phyloP scores from a whole-genome alignment of 2,888 invertebrate species.

The Eurytoma californica region DNA sequence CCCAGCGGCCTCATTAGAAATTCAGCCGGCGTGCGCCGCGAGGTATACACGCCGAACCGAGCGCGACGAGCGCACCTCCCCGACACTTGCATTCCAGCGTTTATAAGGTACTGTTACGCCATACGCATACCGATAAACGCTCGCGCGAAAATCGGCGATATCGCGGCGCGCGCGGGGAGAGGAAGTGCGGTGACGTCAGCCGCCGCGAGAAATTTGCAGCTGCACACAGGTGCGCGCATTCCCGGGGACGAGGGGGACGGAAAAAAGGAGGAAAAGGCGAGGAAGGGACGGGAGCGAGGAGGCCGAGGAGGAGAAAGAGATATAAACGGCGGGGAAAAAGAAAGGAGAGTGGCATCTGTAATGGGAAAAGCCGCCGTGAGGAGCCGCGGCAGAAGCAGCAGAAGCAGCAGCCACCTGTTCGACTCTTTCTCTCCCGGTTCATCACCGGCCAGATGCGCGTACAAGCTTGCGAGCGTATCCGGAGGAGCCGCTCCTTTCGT shows the following conservation, averaged over 20 bases:
- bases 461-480: not conserved
- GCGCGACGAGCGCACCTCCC: not conserved
- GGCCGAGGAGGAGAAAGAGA: slow-evolving; percentile 19
- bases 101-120: slow-evolving; percentile 1
- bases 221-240: slow-evolving; percentile 25
- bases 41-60: not conserved
- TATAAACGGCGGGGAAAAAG: slow-evolving; percentile 20
- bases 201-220: not conserved
- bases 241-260: slow-evolving; percentile 4
- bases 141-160: not conserved
- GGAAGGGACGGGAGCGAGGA: slow-evolving; percentile 1
- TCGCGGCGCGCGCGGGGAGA: not conserved
- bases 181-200: not conserved
- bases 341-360: slow-evolving; percentile 14
- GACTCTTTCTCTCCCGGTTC: not conserved
- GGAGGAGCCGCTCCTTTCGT: not conserved
- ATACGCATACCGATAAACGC: not conserved
- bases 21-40: not conserved
- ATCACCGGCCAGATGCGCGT: not conserved
- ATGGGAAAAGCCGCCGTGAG: not conserved
- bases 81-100: not conserved
- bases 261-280: not conserved
- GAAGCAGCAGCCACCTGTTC: slow-evolving; percentile 20
- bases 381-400: not conserved
- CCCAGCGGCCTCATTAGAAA: not conserved